These are phyloP conservation scores for Aphidoletes aphidimyza DNA, from an alignment of 2,888 invertebrate genomes.

Conservation along the genomic window DNA sequence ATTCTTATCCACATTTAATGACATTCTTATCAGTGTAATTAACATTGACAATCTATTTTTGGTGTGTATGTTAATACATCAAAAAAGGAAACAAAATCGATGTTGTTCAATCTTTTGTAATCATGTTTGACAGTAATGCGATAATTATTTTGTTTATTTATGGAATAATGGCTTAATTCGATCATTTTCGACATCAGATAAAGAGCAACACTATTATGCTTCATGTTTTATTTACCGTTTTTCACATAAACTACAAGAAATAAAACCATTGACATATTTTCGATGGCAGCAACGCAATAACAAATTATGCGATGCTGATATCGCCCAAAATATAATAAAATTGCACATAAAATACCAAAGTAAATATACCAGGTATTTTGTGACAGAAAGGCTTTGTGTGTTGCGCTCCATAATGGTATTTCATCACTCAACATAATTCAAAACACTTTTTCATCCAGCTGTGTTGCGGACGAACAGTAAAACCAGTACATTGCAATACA, in stretches of 20 bases:
- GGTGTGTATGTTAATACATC: neutral
- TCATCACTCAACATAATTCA: conserved; percentile 16
- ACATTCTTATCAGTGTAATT: neutral
- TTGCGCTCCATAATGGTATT: neutral
- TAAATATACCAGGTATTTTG: conserved; percentile 10
- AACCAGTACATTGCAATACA: neutral
- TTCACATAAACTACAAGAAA: too few species aligned
- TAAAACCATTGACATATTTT: conserved; percentile 11
- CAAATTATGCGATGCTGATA: neutral
- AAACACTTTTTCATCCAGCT: neutral
- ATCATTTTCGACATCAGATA: neutral
- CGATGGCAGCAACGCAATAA: conserved; percentile 15
- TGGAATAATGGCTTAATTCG: neutral
- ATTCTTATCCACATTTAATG: neutral
- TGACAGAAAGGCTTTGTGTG: neutral
- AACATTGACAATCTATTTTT: neutral
- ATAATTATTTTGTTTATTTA: conserved; percentile 13
- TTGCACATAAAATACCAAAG: neutral
- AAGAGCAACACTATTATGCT: neutral
- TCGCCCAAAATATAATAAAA: neutral
- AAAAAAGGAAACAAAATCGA: neutral
- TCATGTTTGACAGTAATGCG: neutral
- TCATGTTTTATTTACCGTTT: neutral
- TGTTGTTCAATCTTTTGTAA: neutral
- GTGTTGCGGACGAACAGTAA: neutral